These are phyloP conservation scores for Morone chrysops DNA, from an alignment of 2,113 vertebrate species.

Conservation along the genomic window DNA sequence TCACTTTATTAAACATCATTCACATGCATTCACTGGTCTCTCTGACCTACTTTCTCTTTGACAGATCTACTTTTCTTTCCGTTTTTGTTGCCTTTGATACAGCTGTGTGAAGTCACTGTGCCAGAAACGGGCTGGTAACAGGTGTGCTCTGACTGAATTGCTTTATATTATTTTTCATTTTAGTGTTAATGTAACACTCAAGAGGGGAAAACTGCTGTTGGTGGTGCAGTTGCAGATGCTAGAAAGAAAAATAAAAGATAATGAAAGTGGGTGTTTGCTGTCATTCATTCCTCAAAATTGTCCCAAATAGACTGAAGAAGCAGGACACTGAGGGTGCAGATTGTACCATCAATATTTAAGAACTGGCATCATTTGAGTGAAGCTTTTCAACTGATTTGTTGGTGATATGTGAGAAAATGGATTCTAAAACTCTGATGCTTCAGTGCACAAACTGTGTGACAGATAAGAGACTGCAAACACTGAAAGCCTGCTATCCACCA, in stretches of 20 bases:
- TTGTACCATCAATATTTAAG: slow-evolving; percentile 29
- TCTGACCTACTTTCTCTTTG: slow-evolving; percentile 52
- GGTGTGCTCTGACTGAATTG: background rate
- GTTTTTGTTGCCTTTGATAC: slow-evolving; percentile 32
- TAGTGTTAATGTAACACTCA: background rate
- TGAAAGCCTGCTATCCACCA: background rate
- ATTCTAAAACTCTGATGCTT: slow-evolving; percentile 29
- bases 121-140: background rate
- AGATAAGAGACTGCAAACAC: slow-evolving; percentile 8
- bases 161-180: background rate
- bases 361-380: background rate
- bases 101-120: slow-evolving; percentile 2
- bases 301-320: slow-evolving; percentile 2
- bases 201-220: background rate
- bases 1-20: slow-evolving; percentile 10
- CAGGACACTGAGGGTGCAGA: background rate
- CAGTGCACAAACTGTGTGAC: background rate
- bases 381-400: background rate
- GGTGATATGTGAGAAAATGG: slow-evolving; percentile 26
- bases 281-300: slow-evolving; percentile 18
- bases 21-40: background rate
- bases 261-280: slow-evolving; percentile 40
- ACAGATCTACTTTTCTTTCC: slow-evolving; percentile 17
- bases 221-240: background rate
- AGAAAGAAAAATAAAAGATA: background rate